Percentiles rank a stretch among this genome's conserved stretches.
Evolutionary conservation across 2,113 vertebrate species (phyloP).

Genomic region (Propithecus coquereli): DNA sequence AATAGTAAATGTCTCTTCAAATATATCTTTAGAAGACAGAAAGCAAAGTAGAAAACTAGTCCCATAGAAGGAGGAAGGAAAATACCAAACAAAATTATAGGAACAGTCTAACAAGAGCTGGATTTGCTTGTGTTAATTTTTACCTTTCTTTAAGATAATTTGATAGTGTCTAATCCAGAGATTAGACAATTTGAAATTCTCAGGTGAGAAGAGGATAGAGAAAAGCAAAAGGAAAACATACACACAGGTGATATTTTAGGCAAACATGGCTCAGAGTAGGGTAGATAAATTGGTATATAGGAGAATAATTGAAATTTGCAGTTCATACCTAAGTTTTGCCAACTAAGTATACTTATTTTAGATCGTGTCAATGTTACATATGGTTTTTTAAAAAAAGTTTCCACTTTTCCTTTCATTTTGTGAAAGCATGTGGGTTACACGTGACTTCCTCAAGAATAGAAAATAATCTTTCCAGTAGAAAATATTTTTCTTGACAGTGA

Average conservation of each 20-base stretch:
- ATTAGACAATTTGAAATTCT: slow-evolving; percentile 18
- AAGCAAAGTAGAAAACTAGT: slow-evolving; percentile 55
- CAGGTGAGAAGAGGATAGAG: background rate
- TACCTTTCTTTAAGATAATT: slow-evolving; percentile 15
- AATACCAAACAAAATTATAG: background rate
- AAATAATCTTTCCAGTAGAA: slow-evolving; percentile 39
- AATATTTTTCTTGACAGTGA: slow-evolving; percentile 14
- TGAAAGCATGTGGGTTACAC: slow-evolving; percentile 18
- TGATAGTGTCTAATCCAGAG: background rate
- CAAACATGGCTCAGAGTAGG: background rate
- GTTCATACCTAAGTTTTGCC: background rate
- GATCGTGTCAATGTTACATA: background rate
- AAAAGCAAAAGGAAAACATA: background rate
- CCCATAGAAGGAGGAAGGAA: slow-evolving; percentile 9
- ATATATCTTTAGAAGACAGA: slow-evolving; percentile 48
- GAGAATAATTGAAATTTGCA: slow-evolving; percentile 35
- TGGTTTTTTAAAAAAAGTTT: background rate
- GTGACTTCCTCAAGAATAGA: slow-evolving; percentile 2
- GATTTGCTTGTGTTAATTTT: slow-evolving; percentile 17
- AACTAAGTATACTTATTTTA: slow-evolving; percentile 30
- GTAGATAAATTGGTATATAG: background rate
- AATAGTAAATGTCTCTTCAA: slow-evolving; percentile 45
- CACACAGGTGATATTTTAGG: slow-evolving; percentile 28
- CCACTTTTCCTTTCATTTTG: background rate
- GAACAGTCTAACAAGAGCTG: background rate